A percentile compares a stretch with the other conserved stretches of the same genome.
phyloP scores from a whole-genome alignment of 2,888 invertebrate genomes.

The Troides oblongomaculatus region DNA sequence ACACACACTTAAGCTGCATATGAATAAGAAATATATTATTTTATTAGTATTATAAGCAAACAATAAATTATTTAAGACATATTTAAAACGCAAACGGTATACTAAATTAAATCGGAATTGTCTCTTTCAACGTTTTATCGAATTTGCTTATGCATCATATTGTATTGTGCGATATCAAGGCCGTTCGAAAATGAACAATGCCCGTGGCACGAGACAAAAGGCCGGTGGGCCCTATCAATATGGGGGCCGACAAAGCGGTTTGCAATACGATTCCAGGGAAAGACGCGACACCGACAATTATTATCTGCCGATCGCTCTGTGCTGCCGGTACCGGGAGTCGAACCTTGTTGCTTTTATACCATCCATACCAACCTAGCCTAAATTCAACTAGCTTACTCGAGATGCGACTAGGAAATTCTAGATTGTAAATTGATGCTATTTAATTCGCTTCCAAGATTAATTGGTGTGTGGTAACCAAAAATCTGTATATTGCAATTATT shows the following conservation, averaged over 20 bases:
- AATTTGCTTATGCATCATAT: constrained; percentile 49
- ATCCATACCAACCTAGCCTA: background rate
- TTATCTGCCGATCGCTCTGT: constrained; percentile 70
- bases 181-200: constrained; percentile 73
- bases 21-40: background rate
- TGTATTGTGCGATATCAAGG: constrained; percentile 71
- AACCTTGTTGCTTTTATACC: constrained; percentile 39
- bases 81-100: constrained; percentile 4
- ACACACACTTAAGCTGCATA: too few species aligned
- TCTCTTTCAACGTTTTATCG: constrained; percentile 32
- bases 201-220: constrained; percentile 74
- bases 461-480: too few species aligned
- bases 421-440: background rate
- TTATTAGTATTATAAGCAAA: background rate
- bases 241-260: constrained; percentile 75
- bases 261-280: constrained; percentile 77
- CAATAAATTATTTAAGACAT: background rate
- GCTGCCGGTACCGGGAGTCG: constrained; percentile 67
- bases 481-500: too few species aligned
- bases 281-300: constrained; percentile 75
- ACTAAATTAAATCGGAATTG: constrained; percentile 10
- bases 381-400: background rate
- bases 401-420: background rate
- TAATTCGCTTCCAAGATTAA: background rate
- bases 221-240: constrained; percentile 63